Conservation (phyloP, 2,888 invertebrate species). For the Pyrrhia umbra region DNA sequence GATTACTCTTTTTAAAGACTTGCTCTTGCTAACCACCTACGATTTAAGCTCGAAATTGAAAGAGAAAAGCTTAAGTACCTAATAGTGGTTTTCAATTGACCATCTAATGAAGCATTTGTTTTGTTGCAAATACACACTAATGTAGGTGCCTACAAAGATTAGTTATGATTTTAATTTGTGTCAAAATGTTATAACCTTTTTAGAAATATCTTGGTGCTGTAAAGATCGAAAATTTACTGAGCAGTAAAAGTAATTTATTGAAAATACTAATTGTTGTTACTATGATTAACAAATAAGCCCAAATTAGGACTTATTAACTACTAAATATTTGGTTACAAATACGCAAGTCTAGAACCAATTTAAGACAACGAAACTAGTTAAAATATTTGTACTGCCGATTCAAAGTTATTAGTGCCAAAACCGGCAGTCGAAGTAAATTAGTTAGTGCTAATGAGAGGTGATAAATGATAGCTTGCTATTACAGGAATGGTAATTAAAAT, state of each 20-base stretch:
- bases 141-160: neutral
- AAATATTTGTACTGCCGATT: slow-evolving; percentile 34
- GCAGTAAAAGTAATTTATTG: neutral
- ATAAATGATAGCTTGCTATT: slow-evolving; percentile 41
- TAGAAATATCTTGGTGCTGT: neutral
- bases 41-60: neutral
- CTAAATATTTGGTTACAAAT: slow-evolving; percentile 19
- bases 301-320: slow-evolving; percentile 23
- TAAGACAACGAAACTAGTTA: slow-evolving; percentile 10
- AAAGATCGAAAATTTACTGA: neutral
- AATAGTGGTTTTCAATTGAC: neutral
- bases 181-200: neutral
- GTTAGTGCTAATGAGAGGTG: slow-evolving; percentile 32
- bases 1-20: neutral
- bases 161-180: neutral
- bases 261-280: neutral
- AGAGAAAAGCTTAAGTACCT: neutral
- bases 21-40: neutral
- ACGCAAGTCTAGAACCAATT: slow-evolving; percentile 12
- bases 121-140: neutral
- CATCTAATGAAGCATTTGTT: neutral
- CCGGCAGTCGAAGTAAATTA: slow-evolving; percentile 25
- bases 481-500: slow-evolving; percentile 33
- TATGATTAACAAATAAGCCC: slow-evolving; percentile 4
- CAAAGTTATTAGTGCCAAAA: slow-evolving; percentile 39